These are phyloP conservation scores for Chrysemys picta DNA, from an alignment of 2,113 vertebrate genomes.

Conservation along the genomic window DNA sequence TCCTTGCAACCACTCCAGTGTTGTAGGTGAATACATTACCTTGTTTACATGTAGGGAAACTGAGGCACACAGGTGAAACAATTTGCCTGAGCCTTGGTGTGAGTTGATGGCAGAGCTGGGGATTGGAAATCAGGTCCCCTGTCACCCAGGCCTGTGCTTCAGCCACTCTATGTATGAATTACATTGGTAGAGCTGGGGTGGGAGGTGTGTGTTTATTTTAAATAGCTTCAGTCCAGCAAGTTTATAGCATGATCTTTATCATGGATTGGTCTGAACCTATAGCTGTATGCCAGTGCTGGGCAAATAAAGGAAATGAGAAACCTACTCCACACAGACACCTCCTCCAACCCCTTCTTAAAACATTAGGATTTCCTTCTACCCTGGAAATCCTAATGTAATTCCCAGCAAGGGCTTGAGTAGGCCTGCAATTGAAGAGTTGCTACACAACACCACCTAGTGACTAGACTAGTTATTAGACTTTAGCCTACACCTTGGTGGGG, in stretches of 20 bases:
- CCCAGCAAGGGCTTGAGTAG: not conserved
- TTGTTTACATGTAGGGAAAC: not conserved
- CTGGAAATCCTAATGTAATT: not conserved
- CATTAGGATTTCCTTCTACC: not conserved
- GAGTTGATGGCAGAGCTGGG: not conserved
- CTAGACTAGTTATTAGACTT: not conserved
- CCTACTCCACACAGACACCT: not conserved
- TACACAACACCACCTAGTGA: constrained; percentile 59
- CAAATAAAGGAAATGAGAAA: fast-evolving
- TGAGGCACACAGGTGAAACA: not conserved
- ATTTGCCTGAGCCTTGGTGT: not conserved
- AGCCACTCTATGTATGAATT: not conserved
- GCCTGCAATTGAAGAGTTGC: not conserved
- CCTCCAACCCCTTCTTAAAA: not conserved
- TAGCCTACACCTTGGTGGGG: not conserved
- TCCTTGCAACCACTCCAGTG: not conserved
- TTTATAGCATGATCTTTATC: not conserved
- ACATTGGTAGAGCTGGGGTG: not conserved
- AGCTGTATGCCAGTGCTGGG: not conserved
- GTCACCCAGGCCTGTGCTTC: not conserved
- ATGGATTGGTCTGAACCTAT: not conserved
- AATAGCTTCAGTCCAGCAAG: not conserved
- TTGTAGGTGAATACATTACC: not conserved
- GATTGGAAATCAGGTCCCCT: not conserved
- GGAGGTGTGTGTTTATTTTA: not conserved